Evolutionary conservation across 2,113 vertebrate genomes (phyloP).

Genomic region (human (Homo sapiens)): DNA sequence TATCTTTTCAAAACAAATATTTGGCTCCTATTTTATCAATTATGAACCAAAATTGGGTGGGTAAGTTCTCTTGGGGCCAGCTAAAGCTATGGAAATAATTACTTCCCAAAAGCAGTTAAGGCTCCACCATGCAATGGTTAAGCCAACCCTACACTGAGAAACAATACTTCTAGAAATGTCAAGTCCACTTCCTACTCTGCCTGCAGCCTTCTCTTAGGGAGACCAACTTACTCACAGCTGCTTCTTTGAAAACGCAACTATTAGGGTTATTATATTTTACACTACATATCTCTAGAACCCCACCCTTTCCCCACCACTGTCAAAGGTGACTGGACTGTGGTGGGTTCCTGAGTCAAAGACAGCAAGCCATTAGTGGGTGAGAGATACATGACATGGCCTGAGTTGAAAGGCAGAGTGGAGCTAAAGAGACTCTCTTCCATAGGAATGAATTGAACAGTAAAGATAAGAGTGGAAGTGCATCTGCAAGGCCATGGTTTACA

Average conservation of each 20-base stretch:
- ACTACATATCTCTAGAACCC: neutral
- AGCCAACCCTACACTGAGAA: neutral
- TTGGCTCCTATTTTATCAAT: neutral
- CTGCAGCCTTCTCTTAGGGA: neutral
- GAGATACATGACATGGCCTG: neutral
- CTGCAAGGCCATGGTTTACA: neutral
- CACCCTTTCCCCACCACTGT: neutral
- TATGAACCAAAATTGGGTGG: neutral
- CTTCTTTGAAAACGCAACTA: neutral
- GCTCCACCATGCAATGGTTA: neutral
- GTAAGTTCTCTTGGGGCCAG: neutral
- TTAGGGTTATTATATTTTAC: too few relatives aligned
- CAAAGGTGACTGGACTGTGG: neutral
- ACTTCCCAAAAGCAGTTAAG: neutral
- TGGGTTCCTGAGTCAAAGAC: neutral
- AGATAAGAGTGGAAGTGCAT: neutral
- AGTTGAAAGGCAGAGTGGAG: neutral
- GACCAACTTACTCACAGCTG: neutral
- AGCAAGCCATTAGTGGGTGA: neutral
- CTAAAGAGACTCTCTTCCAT: neutral
- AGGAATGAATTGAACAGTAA: neutral
- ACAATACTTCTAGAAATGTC: neutral
- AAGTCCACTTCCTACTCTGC: neutral
- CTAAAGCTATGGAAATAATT: neutral
- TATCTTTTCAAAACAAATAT: conserved; percentile 9